Base-by-base conservation (phyloP, 2,888 invertebrate genomes). In the Bembecia ichneumoniformis region DNA sequence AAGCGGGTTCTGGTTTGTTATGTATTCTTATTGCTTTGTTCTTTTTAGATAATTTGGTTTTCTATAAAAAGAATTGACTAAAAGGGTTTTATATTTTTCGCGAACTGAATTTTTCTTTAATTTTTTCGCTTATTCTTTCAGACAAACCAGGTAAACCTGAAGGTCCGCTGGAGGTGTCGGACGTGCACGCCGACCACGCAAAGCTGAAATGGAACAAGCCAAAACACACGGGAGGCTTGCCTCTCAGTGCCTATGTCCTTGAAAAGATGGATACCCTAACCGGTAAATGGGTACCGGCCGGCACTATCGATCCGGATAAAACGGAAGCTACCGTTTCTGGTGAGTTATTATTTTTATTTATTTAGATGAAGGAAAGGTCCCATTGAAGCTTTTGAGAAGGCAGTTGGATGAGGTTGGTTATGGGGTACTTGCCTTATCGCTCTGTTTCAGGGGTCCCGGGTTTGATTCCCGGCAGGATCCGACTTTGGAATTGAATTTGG, bases 141-240 rank as follows among this genome's bases (percentile, higher is more conserved):
- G 95, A 95, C 71, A 95, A 94, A 66, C 96, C 96, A 14, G 91
- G 92, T 60, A 93, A 94, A 71, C 96, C 96, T 0, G 95, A 96
- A 77, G 98, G 97, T 43, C 98, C 98, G 0, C 82, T 98, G 0
- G 96, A 97, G 69, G 95, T 97, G 0, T 90, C 90, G 0, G 96
- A 97, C 71, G 91, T 98, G 0, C 96, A 95, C 78, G 96, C 96
- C 54, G 97, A 98, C 74, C 96, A 97, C 49, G 98, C 96, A 70
- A 96, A 95, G 67, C 88, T 98, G 10, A 92, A 94, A 63, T 98
- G 98, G 98, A 93, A 94, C 59, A 96, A 96, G 66, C 98, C 98
- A 0, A 96, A 96, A 74, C 98, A 98, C 77, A 97, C 98, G 58
- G 98, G 98, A 35, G 98, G 98, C 10, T 81, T 96, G 44, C 97